Evolutionary conservation across 2,113 vertebrate species (phyloP).

Genomic region (Plectropomus leopardus): DNA sequence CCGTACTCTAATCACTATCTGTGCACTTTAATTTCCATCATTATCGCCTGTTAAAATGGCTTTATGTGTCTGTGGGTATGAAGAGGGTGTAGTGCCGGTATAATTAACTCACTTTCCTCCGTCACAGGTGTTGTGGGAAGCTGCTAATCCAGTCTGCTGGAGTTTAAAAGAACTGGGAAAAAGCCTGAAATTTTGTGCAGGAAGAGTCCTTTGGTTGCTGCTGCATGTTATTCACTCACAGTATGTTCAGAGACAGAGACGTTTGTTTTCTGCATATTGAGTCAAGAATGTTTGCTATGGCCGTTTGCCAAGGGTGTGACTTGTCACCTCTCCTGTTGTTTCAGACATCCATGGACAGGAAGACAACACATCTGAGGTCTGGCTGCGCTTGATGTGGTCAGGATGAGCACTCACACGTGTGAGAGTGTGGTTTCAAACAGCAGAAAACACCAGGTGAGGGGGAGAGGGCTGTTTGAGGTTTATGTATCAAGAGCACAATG

Average conservation of each 20-base stretch:
- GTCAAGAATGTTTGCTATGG: not conserved
- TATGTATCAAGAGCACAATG: not conserved
- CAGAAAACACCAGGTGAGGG: not conserved
- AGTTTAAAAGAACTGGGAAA: not conserved
- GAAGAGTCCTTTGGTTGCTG: not conserved
- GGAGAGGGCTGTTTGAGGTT: not conserved
- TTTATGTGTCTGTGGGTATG: not conserved
- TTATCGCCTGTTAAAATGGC: not conserved
- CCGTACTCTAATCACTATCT: not conserved
- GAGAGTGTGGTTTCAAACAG: not conserved
- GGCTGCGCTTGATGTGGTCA: not conserved
- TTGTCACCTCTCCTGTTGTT: constrained; percentile 7
- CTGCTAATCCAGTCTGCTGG: not conserved
- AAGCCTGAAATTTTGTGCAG: not conserved
- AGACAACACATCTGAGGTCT: not conserved
- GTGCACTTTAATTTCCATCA: not conserved
- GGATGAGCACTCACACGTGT: not conserved
- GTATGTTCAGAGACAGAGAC: too few relatives aligned
- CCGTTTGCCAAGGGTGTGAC: constrained; percentile 9
- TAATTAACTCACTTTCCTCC: not conserved
- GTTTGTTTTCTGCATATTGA: not conserved
- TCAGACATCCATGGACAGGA: not conserved
- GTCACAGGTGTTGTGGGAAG: not conserved
- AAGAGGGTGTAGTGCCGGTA: not conserved
- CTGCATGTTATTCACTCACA: not conserved